Evolutionary conservation across 2,888 invertebrate genomes (phyloP).

Genomic region (Polydrusus cervinus): DNA sequence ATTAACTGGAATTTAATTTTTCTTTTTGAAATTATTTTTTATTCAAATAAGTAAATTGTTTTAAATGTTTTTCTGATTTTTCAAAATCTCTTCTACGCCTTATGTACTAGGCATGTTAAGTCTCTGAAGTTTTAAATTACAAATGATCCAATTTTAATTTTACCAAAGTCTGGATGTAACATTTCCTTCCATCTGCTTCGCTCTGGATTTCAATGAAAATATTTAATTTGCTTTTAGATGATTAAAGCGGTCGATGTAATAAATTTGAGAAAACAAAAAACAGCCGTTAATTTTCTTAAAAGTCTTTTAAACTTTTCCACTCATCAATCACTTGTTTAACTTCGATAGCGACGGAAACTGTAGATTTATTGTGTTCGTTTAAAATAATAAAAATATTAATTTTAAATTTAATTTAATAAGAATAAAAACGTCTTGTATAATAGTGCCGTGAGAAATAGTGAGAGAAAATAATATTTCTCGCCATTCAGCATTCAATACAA

Average conservation of each 20-base stretch:
- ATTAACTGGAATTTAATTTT: too few species aligned
- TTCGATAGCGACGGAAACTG: not conserved
- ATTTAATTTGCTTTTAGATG: conserved; percentile 2
- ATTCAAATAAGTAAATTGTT: too few species aligned
- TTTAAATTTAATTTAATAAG: not conserved
- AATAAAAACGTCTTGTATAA: not conserved
- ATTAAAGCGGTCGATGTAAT: conserved; percentile 17
- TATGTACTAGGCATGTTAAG: too few species aligned
- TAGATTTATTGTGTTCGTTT: not conserved
- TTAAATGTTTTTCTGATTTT: too few species aligned
- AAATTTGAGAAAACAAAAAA: conserved; percentile 6
- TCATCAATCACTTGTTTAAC: conserved; percentile 17
- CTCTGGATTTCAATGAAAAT: not conserved
- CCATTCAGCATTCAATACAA: too few species aligned
- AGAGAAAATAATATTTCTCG: too few species aligned
- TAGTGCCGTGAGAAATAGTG: too few species aligned
- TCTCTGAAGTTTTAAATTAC: too few species aligned
- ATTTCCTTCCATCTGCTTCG: not conserved
- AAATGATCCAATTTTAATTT: too few species aligned
- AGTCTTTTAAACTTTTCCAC: conserved; percentile 13
- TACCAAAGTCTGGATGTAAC: not conserved
- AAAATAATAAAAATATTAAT: not conserved
- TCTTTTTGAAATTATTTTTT: too few species aligned
- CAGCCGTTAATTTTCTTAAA: conserved; percentile 13
- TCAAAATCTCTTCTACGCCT: too few species aligned